Conservation (phyloP, 2,113 vertebrate species). For the rabbit (Oryctolagus cuniculus) region DNA sequence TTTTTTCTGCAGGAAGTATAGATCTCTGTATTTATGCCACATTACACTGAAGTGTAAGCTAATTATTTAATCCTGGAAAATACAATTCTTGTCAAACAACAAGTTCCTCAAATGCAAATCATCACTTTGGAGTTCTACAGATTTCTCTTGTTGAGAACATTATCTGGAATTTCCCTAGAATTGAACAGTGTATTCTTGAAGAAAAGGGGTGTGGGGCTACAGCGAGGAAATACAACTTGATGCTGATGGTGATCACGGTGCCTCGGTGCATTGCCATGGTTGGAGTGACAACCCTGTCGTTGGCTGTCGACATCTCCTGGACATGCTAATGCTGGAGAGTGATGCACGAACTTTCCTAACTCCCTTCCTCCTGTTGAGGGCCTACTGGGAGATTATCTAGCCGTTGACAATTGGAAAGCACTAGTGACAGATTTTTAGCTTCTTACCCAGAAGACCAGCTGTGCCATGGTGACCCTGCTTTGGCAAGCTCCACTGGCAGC, state of each 20-base stretch:
- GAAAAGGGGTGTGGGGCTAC: neutral
- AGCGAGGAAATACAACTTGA: neutral
- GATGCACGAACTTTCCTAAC: neutral
- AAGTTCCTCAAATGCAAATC: conserved; percentile 32
- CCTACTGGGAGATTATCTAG: conserved; percentile 50
- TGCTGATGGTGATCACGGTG: neutral
- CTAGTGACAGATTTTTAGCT: conserved; percentile 70
- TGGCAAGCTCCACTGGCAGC: conserved; percentile 74
- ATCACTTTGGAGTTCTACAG: neutral
- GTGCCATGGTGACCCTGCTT: conserved; percentile 65
- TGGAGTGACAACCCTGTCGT: neutral
- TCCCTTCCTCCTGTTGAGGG: neutral
- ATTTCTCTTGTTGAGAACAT: neutral
- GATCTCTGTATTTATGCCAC: neutral
- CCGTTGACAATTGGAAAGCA: conserved; percentile 47
- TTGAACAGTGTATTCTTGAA: neutral
- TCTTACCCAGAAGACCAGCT: conserved; percentile 71
- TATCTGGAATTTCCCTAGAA: conserved; percentile 55
- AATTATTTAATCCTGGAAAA: conserved; percentile 49
- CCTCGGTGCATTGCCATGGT: too few relatives aligned
- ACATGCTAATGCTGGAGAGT: neutral
- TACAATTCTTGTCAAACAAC: neutral
- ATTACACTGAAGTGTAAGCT: neutral
- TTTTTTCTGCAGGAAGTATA: neutral
- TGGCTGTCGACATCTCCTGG: conserved; percentile 30